Conservation (phyloP, 2,113 vertebrate species). For the Nestor notabilis region DNA sequence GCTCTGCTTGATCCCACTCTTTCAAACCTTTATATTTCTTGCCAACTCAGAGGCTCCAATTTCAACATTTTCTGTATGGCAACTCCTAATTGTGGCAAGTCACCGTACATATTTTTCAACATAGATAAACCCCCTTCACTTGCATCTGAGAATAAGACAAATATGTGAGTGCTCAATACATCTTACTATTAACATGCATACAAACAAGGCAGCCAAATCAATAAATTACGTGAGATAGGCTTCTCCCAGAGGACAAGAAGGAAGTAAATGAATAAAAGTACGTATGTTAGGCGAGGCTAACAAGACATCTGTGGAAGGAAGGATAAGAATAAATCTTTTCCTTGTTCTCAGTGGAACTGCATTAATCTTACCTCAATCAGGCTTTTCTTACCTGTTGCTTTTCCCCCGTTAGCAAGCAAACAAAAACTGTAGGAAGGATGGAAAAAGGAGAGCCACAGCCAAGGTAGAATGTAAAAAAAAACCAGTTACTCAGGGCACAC, state of each 20-base stretch:
- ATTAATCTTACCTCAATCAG: constrained; percentile 38
- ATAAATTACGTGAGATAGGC: constrained; percentile 17
- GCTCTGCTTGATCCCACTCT: background rate
- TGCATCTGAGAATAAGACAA: background rate
- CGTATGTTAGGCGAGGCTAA: background rate
- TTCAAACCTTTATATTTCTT: background rate
- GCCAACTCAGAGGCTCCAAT: constrained; percentile 1
- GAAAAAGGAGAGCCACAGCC: background rate
- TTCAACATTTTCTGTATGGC: constrained; percentile 40
- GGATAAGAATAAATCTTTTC: constrained; percentile 7
- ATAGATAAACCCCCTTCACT: constrained; percentile 6
- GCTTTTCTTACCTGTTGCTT: constrained; percentile 33
- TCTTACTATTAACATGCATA: background rate
- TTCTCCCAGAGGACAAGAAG: background rate
- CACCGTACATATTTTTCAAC: constrained; percentile 30
- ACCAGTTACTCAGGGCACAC: background rate
- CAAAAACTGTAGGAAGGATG: background rate
- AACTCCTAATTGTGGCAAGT: background rate
- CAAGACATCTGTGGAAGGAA: constrained; percentile 10
- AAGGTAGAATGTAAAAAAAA: background rate
- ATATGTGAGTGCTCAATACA: background rate
- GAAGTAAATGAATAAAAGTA: constrained; percentile 25
- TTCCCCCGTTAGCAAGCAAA: background rate
- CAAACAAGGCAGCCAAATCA: constrained; percentile 1
- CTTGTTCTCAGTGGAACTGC: background rate